Evolutionary conservation across 2,888 invertebrate species (phyloP).

Genomic region (Leistus spinibarbis): DNA sequence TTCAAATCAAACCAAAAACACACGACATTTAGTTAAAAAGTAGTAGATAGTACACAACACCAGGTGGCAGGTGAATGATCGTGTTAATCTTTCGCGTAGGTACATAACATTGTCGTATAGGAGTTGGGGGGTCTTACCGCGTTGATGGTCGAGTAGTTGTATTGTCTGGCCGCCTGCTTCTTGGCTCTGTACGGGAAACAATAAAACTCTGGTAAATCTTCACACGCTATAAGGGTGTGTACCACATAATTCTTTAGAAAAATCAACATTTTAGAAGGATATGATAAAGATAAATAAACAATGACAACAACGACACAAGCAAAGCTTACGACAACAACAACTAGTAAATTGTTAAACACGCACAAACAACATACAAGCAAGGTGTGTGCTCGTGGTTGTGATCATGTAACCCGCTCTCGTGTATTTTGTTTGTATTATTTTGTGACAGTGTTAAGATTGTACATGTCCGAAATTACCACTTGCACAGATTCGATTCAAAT

Average conservation of each 20-base stretch:
- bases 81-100: background rate
- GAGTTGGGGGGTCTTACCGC: slow-evolving; percentile 73
- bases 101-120: background rate
- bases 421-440: slow-evolving; percentile 11
- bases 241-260: background rate
- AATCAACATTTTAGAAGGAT: background rate
- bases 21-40: background rate
- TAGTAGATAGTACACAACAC: background rate
- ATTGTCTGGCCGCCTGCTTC: slow-evolving; percentile 90
- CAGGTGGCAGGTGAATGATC: background rate
- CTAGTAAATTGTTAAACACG: slow-evolving; percentile 15
- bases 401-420: slow-evolving; percentile 12
- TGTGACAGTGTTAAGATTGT: background rate
- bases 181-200: slow-evolving; percentile 75
- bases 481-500: background rate
- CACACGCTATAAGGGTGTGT: background rate
- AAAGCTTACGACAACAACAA: slow-evolving; percentile 33
- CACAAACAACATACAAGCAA: slow-evolving; percentile 29
- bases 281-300: slow-evolving; percentile 3
- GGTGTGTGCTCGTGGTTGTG: slow-evolving; percentile 16
- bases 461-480: background rate
- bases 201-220: slow-evolving; percentile 48
- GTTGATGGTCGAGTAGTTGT: slow-evolving; percentile 89
- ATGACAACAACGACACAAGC: slow-evolving; percentile 28
- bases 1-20: background rate